phyloP scores from a whole-genome alignment of 2,888 invertebrate genomes.

The Branchipolynoe longqiensis region DNA sequence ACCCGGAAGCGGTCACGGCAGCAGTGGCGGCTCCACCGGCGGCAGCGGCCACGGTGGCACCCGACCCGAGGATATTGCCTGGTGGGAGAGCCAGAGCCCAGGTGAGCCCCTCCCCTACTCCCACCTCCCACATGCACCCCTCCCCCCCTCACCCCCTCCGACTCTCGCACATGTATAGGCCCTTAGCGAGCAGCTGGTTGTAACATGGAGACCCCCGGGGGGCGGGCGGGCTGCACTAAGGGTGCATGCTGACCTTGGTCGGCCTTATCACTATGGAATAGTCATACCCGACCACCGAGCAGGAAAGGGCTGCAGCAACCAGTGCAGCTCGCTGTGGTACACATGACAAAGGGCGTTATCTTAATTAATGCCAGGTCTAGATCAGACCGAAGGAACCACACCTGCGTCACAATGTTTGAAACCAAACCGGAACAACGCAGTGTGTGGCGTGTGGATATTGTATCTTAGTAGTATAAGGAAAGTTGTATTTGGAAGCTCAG shows the following conservation, averaged over 20 bases:
- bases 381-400: too few species aligned
- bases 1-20: background rate
- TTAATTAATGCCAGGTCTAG: too few species aligned
- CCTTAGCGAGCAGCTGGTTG: background rate
- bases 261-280: background rate
- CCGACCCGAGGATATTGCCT: constrained; percentile 19
- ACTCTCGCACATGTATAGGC: background rate
- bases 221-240: background rate
- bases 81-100: constrained; percentile 44
- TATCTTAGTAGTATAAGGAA: too few species aligned
- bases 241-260: background rate
- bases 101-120: background rate
- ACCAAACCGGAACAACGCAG: too few species aligned
- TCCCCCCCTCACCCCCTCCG: too few species aligned
- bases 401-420: too few species aligned
- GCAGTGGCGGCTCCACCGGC: background rate
- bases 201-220: background rate
- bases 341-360: too few species aligned
- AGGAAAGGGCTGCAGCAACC: too few species aligned
- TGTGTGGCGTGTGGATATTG: too few species aligned
- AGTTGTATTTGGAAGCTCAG: too few species aligned
- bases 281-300: background rate
- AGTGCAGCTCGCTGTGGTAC: too few species aligned
- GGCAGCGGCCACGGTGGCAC: background rate
- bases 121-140: too few species aligned